phyloP scores from a whole-genome alignment of 1,140 invertebrate species.

The Chelonus insularis region DNA sequence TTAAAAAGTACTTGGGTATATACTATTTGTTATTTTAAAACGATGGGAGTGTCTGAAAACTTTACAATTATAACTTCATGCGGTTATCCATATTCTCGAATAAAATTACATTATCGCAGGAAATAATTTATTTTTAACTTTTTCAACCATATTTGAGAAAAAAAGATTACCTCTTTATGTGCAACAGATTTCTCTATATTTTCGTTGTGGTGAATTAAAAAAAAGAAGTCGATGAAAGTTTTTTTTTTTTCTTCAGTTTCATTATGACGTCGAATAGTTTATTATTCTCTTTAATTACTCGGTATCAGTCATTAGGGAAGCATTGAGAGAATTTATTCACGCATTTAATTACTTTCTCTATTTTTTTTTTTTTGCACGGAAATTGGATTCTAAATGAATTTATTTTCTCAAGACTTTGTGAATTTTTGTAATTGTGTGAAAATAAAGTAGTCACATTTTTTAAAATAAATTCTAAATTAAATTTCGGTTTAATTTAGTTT shows the following conservation, averaged over 20 bases:
- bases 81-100: not conserved
- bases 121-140: too few relatives aligned
- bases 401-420: too few relatives aligned
- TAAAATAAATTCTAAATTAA: not conserved
- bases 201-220: too few relatives aligned
- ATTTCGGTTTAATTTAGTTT: too few relatives aligned
- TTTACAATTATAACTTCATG: not conserved
- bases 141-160: too few relatives aligned
- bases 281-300: slow-evolving; percentile 12
- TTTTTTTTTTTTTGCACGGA: not conserved
- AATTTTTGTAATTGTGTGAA: too few relatives aligned
- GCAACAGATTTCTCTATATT: too few relatives aligned
- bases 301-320: slow-evolving; percentile 13
- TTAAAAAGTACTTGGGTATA: too few relatives aligned
- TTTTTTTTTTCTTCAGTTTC: not conserved
- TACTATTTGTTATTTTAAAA: too few relatives aligned
- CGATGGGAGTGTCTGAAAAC: not conserved
- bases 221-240: too few relatives aligned
- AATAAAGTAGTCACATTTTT: not conserved
- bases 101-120: too few relatives aligned
- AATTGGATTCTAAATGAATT: not conserved
- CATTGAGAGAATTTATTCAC: slow-evolving; percentile 20
- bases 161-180: too few relatives aligned
- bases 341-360: slow-evolving; percentile 14
- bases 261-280: not conserved